Conservation (phyloP, 2,113 vertebrate genomes). For the Diadophis punctatus region DNA sequence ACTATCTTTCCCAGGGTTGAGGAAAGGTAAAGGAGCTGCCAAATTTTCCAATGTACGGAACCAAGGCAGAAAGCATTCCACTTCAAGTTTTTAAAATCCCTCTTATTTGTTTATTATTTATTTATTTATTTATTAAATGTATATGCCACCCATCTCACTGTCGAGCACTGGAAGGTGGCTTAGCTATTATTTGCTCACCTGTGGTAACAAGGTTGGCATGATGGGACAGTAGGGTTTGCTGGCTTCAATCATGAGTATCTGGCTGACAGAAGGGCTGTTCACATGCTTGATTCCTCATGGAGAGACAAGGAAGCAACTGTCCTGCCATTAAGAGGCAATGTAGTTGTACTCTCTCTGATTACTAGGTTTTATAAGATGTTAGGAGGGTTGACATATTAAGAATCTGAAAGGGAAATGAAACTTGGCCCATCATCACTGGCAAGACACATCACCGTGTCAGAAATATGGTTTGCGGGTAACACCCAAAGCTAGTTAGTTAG, state of each 20-base stretch:
- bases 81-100: background rate
- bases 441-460: background rate
- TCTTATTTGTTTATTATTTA: background rate
- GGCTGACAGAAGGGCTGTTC: background rate
- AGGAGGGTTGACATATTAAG: background rate
- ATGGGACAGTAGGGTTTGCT: background rate
- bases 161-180: background rate
- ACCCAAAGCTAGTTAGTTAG: background rate
- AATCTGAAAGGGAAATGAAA: background rate
- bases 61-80: background rate
- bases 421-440: background rate
- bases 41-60: background rate
- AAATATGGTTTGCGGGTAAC: background rate
- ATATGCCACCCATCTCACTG: background rate
- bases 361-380: background rate
- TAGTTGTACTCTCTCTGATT: background rate
- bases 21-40: background rate
- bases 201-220: background rate
- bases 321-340: background rate
- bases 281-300: background rate
- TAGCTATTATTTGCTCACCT: background rate
- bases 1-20: background rate
- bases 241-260: background rate
- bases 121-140: background rate
- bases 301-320: background rate